phyloP scores from a whole-genome alignment of 2,113 vertebrate species.

The Natator depressus region DNA sequence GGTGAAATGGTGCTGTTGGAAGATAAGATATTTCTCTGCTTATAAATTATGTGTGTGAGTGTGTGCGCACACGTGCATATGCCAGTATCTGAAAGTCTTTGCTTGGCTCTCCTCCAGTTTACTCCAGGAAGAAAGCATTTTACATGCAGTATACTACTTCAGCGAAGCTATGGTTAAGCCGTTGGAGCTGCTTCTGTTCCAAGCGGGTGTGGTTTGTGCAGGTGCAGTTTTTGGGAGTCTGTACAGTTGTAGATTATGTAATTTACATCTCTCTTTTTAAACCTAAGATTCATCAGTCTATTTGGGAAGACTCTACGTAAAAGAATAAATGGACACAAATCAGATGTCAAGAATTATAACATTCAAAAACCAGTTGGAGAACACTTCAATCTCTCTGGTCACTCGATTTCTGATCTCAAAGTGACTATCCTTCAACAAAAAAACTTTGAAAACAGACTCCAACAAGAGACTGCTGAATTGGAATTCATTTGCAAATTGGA shows the following conservation, averaged over 20 bases:
- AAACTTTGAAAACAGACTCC: too few species aligned
- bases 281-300: neutral
- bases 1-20: slow-evolving; percentile 34
- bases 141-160: neutral
- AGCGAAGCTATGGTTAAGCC: slow-evolving; percentile 30
- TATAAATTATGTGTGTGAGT: slow-evolving; percentile 56
- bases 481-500: too few species aligned
- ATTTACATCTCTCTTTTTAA: neutral
- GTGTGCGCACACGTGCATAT: neutral
- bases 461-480: too few species aligned
- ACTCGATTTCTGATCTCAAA: too few species aligned
- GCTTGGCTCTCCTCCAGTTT: slow-evolving; percentile 28
- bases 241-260: neutral
- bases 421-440: too few species aligned
- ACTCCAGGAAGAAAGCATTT: slow-evolving; percentile 39
- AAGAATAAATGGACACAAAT: too few species aligned
- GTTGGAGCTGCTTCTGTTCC: slow-evolving; percentile 58
- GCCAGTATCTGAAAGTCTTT: neutral
- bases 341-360: too few species aligned
- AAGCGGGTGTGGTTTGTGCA: slow-evolving; percentile 55
- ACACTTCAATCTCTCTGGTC: too few species aligned
- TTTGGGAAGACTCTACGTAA: neutral
- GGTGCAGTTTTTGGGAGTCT: slow-evolving; percentile 14
- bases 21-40: slow-evolving; percentile 55
- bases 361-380: too few species aligned